Conservation (phyloP, 2,113 vertebrate genomes). For the Rhadina sibilatrix region DNA sequence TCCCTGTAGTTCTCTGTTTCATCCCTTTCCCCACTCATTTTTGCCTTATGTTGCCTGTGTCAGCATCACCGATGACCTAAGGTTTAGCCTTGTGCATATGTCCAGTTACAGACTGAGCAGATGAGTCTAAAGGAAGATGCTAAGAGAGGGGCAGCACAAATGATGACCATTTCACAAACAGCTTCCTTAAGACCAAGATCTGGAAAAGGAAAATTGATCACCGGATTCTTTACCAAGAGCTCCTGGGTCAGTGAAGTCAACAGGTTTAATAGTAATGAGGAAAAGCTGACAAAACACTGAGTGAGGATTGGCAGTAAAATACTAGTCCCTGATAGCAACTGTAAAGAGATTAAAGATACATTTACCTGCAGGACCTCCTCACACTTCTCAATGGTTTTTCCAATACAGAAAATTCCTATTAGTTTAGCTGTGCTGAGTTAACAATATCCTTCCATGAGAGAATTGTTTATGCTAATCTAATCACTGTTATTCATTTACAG, state of each 20-base stretch:
- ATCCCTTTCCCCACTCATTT: not conserved
- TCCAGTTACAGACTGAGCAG: not conserved
- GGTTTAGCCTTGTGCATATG: not conserved
- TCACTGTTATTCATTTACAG: not conserved
- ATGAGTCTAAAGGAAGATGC: not conserved
- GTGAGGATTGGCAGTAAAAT: not conserved
- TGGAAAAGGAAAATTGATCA: not conserved
- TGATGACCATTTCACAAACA: not conserved
- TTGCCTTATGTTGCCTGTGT: not conserved
- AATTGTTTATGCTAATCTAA: not conserved
- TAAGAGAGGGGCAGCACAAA: not conserved
- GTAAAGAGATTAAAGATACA: not conserved
- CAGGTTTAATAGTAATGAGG: not conserved
- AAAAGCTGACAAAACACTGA: not conserved
- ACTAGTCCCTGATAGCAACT: not conserved
- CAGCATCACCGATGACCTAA: rapidly evolving
- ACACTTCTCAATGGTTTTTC: not conserved
- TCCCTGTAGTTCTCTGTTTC: not conserved
- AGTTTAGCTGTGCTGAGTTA: not conserved
- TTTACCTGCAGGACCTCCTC: not conserved
- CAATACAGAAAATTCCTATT: not conserved
- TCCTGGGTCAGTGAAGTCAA: not conserved
- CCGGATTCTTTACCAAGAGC: not conserved
- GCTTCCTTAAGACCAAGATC: not conserved
- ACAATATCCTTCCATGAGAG: not conserved